Conservation (phyloP, 1,140 invertebrate genomes). For the Yoshiicerus persimilis region DNA sequence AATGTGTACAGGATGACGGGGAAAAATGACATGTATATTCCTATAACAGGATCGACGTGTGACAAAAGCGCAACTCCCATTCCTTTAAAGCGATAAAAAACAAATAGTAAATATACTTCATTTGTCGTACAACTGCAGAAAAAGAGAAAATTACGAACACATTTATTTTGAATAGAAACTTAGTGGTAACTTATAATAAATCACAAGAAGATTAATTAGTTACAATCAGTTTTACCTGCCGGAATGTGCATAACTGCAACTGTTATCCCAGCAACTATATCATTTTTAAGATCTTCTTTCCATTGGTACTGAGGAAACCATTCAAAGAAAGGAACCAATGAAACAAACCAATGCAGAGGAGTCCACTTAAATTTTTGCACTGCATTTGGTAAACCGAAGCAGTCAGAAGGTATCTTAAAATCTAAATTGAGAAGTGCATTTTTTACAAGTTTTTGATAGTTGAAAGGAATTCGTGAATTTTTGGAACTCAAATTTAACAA, state of each 20-base stretch:
- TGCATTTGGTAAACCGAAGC: not conserved
- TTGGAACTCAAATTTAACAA: not conserved
- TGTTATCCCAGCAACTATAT: conserved; percentile 76
- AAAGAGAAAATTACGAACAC: too few relatives aligned
- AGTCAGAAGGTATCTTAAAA: not conserved
- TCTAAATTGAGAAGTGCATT: not conserved
- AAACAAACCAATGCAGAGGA: conserved; percentile 55
- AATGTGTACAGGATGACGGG: conserved; percentile 86
- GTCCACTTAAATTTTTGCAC: not conserved
- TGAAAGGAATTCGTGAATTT: not conserved
- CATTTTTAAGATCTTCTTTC: conserved; percentile 64
- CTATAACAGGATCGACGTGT: conserved; percentile 81
- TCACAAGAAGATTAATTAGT: not conserved
- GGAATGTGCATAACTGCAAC: conserved; percentile 91
- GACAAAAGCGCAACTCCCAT: conserved; percentile 90
- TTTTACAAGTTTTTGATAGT: too few relatives aligned
- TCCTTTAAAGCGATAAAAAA: conserved; percentile 64
- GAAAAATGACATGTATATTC: conserved; percentile 87
- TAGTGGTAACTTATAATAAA: not conserved
- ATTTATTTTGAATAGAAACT: too few relatives aligned
- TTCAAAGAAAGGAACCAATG: conserved; percentile 60
- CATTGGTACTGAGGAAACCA: conserved; percentile 73
- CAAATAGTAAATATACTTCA: not conserved
- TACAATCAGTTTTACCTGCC: conserved; percentile 57
- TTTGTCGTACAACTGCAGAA: not conserved